Percentiles rank a stretch among this genome's conserved stretches.
phyloP scores from a whole-genome alignment of 1,140 invertebrate species.

The Whitmania pigra region DNA sequence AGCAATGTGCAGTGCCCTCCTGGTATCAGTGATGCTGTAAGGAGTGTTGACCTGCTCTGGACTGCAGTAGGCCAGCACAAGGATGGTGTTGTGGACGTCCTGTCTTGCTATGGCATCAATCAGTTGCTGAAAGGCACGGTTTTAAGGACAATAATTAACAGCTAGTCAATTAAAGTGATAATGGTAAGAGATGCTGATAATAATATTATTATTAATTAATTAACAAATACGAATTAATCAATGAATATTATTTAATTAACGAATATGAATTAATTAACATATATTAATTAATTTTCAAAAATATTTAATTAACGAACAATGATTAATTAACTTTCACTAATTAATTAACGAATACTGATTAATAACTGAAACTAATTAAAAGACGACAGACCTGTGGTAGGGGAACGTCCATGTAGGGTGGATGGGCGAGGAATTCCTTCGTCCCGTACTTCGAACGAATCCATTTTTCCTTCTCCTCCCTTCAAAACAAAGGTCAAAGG shows the following conservation, averaged over 20 bases:
- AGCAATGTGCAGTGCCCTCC: slow-evolving; percentile 74
- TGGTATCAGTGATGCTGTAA: slow-evolving; percentile 56
- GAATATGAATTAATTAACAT: too few relatives aligned
- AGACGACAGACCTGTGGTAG: slow-evolving; percentile 38
- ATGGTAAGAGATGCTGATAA: not conserved
- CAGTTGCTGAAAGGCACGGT: slow-evolving; percentile 50
- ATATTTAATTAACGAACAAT: too few relatives aligned
- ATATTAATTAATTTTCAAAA: too few relatives aligned
- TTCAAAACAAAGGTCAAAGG: slow-evolving; percentile 18
- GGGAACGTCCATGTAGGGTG: slow-evolving; percentile 43
- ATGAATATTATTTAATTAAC: too few relatives aligned
- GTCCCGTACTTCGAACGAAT: slow-evolving; percentile 75
- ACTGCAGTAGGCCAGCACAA: slow-evolving; percentile 45
- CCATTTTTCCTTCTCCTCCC: slow-evolving; percentile 72
- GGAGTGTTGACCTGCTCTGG: slow-evolving; percentile 50
- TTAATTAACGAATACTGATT: too few relatives aligned
- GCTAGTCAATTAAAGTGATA: too few relatives aligned
- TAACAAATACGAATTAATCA: too few relatives aligned
- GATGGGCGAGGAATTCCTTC: slow-evolving; percentile 63
- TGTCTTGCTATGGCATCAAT: slow-evolving; percentile 57
- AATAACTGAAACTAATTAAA: too few relatives aligned
- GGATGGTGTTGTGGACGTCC: slow-evolving; percentile 46
- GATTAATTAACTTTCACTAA: not conserved
- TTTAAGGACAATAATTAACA: too few relatives aligned
- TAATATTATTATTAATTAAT: too few relatives aligned